phyloP scores from a whole-genome alignment of 2,113 vertebrate genomes.

The Grus americana region DNA sequence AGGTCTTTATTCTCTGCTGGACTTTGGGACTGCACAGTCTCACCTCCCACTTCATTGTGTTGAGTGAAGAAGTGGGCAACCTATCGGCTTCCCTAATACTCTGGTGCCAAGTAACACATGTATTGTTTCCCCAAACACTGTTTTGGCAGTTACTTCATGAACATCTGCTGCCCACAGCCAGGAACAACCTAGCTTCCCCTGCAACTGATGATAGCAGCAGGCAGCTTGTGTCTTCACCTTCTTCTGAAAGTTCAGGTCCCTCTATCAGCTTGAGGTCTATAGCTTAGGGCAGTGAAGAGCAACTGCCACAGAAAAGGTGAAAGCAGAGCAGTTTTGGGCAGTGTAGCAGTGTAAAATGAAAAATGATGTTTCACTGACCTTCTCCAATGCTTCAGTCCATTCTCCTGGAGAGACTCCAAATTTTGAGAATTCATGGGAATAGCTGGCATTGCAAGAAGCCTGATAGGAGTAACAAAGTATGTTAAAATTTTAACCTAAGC shows the following conservation, averaged over 20 bases:
- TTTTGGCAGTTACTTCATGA: not conserved
- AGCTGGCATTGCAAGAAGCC: not conserved
- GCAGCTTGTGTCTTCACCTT: not conserved
- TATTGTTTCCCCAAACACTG: not conserved
- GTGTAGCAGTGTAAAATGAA: slow-evolving; percentile 8
- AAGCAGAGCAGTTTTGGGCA: not conserved
- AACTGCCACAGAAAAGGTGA: not conserved
- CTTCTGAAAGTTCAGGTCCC: slow-evolving; percentile 17
- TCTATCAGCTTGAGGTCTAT: slow-evolving; percentile 3
- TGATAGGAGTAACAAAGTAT: not conserved
- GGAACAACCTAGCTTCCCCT: not conserved
- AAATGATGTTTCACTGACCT: slow-evolving; percentile 11
- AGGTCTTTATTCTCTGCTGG: not conserved
- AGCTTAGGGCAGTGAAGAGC: not conserved
- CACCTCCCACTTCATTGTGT: slow-evolving; percentile 19
- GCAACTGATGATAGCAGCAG: not conserved
- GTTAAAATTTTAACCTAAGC: not conserved
- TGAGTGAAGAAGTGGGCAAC: slow-evolving; percentile 31
- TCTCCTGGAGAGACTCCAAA: slow-evolving; percentile 37
- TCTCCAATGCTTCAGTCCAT: not conserved
- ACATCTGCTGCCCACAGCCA: slow-evolving; percentile 21
- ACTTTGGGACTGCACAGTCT: not conserved
- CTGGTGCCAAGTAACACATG: slow-evolving; percentile 20
- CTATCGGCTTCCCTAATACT: not conserved
- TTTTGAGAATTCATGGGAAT: not conserved